Conservation (phyloP, 2,888 invertebrate species). For the Synergus laeviventris region DNA sequence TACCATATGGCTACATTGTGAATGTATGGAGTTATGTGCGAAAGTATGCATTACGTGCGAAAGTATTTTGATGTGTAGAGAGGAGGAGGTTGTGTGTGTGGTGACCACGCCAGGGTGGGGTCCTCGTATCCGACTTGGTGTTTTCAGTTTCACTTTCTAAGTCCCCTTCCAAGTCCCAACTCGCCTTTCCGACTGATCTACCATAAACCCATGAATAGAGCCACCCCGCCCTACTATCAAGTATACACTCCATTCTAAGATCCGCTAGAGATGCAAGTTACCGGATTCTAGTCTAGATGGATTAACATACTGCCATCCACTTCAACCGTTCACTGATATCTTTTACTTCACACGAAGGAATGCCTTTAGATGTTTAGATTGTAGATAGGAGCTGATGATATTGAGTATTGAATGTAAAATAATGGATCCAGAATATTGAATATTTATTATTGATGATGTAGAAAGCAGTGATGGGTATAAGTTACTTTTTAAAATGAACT, state of each 20-base stretch:
- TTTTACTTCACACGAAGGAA: conserved; percentile 9
- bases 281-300: conserved; percentile 27
- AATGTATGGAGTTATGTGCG: too few species aligned
- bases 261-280: conserved; percentile 47
- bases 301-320: conserved; percentile 13
- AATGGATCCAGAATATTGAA: too few species aligned
- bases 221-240: conserved; percentile 59
- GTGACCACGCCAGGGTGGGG: conserved; percentile 75
- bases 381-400: neutral
- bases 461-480: too few species aligned
- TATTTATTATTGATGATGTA: neutral
- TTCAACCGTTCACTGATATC: conserved; percentile 37
- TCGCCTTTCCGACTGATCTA: conserved; percentile 50
- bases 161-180: conserved; percentile 58
- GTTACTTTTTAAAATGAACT: too few species aligned
- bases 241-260: conserved; percentile 54
- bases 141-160: conserved; percentile 76
- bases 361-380: neutral
- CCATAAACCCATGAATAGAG: conserved; percentile 52
- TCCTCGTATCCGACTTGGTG: conserved; percentile 72
- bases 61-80: neutral
- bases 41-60: neutral
- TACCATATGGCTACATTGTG: too few species aligned
- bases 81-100: conserved; percentile 54
- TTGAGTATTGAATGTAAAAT: neutral